phyloP scores from a whole-genome alignment of 2,113 vertebrate genomes.

The Polyodon spathula region DNA sequence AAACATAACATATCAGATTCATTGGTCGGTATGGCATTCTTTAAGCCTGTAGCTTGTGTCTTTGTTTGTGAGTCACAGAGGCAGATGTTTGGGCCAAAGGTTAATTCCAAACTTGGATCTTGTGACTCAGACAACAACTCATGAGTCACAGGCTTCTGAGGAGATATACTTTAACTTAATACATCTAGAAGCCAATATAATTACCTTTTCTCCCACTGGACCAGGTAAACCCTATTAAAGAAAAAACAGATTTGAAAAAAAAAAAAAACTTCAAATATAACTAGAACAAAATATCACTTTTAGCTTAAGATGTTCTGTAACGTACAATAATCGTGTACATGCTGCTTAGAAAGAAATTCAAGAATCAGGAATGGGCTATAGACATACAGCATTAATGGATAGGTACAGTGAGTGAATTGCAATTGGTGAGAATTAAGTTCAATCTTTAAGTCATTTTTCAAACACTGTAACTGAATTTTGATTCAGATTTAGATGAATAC shows the following conservation, averaged over 20 bases:
- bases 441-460: no score
- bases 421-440: no score
- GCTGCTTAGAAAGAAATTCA: no score
- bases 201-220: constrained; percentile 52
- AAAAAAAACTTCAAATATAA: neutral
- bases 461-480: no score
- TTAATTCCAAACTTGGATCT: constrained; percentile 26
- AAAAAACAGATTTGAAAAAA: neutral
- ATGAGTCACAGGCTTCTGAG: constrained; percentile 15
- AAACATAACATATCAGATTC: constrained; percentile 20
- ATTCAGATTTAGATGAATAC: neutral
- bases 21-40: constrained; percentile 5
- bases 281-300: no score
- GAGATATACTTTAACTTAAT: constrained; percentile 7
- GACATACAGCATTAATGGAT: no score
- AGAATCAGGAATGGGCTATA: no score
- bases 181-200: constrained; percentile 23
- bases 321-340: no score
- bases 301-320: no score
- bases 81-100: constrained; percentile 29
- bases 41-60: constrained; percentile 7
- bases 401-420: no score
- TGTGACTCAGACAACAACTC: constrained; percentile 14
- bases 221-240: constrained; percentile 39
- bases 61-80: constrained; percentile 21